Evolutionary conservation across 2,113 vertebrate genomes (phyloP).

Genomic region (Petrocephalus microphthalmus): DNA sequence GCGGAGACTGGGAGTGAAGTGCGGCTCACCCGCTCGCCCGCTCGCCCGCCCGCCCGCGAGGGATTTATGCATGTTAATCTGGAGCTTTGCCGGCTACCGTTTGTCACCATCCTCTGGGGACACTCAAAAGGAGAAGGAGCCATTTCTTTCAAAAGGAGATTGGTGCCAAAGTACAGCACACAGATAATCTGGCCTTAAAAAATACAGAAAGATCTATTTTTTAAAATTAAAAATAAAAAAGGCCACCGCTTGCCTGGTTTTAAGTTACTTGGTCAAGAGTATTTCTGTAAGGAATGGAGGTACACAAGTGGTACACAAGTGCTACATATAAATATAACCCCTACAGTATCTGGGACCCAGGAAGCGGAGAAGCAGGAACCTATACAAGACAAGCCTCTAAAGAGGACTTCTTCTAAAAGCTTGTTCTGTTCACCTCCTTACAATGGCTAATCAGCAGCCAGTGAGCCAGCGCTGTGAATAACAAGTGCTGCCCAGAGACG

Average conservation of each 20-base stretch:
- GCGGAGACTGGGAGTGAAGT: background rate
- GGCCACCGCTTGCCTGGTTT: background rate
- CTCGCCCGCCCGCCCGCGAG: no score
- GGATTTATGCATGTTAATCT: background rate
- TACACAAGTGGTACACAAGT: background rate
- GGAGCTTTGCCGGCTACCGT: background rate
- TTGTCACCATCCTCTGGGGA: background rate
- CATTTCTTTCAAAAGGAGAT: background rate
- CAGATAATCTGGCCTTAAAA: background rate
- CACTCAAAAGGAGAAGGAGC: background rate
- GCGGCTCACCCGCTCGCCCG: no score
- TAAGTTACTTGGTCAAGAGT: background rate
- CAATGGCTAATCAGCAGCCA: background rate
- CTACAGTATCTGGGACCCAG: background rate
- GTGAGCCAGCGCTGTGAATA: background rate
- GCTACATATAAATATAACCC: background rate
- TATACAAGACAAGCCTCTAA: background rate
- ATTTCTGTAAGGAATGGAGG: background rate
- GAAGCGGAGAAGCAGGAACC: background rate
- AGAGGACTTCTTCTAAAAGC: background rate
- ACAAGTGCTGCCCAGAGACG: background rate
- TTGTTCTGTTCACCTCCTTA: background rate
- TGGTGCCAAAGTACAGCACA: background rate
- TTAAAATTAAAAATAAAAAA: background rate
- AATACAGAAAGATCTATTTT: background rate